Conservation (phyloP, 1,140 invertebrate species). For the Cotesia typhae region DNA sequence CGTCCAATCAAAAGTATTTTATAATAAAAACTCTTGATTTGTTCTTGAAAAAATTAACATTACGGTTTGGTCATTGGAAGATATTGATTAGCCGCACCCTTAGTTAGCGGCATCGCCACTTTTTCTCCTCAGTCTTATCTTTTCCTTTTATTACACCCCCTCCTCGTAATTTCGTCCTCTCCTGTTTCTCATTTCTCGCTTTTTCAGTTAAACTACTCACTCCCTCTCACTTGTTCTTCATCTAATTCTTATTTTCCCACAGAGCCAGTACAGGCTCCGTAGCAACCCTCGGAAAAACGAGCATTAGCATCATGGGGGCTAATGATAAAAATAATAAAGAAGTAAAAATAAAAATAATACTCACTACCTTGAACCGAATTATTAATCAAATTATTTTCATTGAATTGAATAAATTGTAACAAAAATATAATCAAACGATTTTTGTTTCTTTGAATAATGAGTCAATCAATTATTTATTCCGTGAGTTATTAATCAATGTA, state of each 20-base stretch:
- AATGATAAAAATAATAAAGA: slow-evolving; percentile 11
- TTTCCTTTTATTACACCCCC: slow-evolving; percentile 20
- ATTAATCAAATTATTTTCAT: too few relatives aligned
- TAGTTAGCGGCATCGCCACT: slow-evolving; percentile 57
- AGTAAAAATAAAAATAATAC: too few relatives aligned
- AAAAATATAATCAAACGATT: too few relatives aligned
- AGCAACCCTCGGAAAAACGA: background rate
- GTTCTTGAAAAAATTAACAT: slow-evolving; percentile 20
- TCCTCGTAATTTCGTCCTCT: slow-evolving; percentile 21
- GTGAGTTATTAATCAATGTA: background rate
- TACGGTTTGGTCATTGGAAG: slow-evolving; percentile 54
- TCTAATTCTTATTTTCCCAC: slow-evolving; percentile 21
- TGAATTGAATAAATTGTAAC: too few relatives aligned
- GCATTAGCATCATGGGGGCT: background rate
- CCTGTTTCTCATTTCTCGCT: slow-evolving; percentile 38
- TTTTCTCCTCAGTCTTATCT: slow-evolving; percentile 34
- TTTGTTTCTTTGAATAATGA: background rate
- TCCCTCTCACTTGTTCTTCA: slow-evolving; percentile 37
- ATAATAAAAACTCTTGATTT: background rate
- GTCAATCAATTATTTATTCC: background rate
- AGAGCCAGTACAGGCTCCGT: slow-evolving; percentile 27
- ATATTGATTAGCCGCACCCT: slow-evolving; percentile 67
- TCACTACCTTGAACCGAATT: too few relatives aligned
- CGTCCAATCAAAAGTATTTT: too few relatives aligned
- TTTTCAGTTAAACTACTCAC: slow-evolving; percentile 14